Evolutionary conservation across 2,888 invertebrate species (phyloP), one percentile per base, ranked within the genome.

Genomic region (Drosophila paracracens): DNA sequence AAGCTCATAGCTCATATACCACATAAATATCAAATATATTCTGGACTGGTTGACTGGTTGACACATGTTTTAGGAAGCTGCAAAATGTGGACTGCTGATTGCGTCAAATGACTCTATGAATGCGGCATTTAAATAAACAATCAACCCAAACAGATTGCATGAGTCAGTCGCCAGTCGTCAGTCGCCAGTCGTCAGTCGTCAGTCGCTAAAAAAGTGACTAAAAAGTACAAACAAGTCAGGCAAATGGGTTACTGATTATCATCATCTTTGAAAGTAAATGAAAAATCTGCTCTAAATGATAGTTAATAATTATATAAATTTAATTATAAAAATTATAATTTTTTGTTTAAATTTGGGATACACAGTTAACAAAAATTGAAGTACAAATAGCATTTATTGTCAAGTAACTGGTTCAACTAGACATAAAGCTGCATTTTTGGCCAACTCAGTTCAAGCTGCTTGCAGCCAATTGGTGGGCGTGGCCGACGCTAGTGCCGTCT

Each of bases 41-140:
- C 38, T n/a, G 27, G 18, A 1, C 18, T 63, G 31, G 10, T 18
- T 35, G 35, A 18, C 43, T 18, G 50, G 50, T 16, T 13, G 33
- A 53, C 77, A 81, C 38, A 59, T 72, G 64, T 73, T 60, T 51
- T 46, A 56, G 61, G 63, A 73, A 54, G 62, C 46, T 46, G 25
- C 29, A 8, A 21, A 5, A 13, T 25, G 50, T 0, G 52, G 48
- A 33, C 33, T 27, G 64, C 36, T 62, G 31, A 36, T 65, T 64
- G 57, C 40, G 52, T 53, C 66, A 63, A 67, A 53, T 11, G 40
- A 21, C 53, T 73, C 81, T 61, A 69, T 83, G 84, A 81, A 81
- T 81, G 74, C 72, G 61, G 21, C 61, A 54, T 54, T 51, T 38
- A 61, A 64, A 27, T 58, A 40, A 56, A 63, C 43, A 71, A 61